Percentiles rank a stretch among this genome's conserved stretches.
Conservation (phyloP, 2,113 vertebrate species). For the Rhodinocichla rosea region DNA sequence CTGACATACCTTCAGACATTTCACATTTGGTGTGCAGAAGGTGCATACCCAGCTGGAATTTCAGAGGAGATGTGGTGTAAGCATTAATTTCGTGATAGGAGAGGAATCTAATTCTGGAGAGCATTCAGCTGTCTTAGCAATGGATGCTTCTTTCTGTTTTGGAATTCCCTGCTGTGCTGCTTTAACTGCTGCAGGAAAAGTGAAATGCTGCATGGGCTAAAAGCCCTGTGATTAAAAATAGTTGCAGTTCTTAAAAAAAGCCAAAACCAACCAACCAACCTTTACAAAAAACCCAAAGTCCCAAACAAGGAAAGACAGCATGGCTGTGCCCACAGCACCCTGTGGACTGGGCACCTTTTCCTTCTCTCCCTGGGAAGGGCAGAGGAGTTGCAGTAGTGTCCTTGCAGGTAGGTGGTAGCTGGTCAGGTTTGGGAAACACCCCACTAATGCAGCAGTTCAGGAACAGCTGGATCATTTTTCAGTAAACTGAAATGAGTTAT, state of each 20-base stretch:
- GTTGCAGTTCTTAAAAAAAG: background rate
- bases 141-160: background rate
- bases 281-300: background rate
- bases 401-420: background rate
- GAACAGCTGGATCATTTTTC: background rate
- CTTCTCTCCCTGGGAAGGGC: no score
- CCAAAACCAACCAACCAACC: background rate
- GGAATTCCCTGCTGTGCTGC: background rate
- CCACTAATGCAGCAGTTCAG: background rate
- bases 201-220: background rate
- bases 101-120: background rate
- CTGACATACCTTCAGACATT: background rate
- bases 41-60: background rate
- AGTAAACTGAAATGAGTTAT: background rate
- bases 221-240: background rate
- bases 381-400: background rate
- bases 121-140: background rate
- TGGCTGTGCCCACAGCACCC: background rate
- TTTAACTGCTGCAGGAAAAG: background rate
- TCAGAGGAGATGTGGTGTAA: background rate
- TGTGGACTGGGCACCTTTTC: background rate
- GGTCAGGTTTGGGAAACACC: background rate
- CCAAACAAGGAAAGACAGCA: background rate
- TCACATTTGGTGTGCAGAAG: fast-evolving
- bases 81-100: background rate